These are phyloP conservation scores for Muschampia plurimacula DNA, from an alignment of 2,888 invertebrate genomes.

Conservation along the genomic window DNA sequence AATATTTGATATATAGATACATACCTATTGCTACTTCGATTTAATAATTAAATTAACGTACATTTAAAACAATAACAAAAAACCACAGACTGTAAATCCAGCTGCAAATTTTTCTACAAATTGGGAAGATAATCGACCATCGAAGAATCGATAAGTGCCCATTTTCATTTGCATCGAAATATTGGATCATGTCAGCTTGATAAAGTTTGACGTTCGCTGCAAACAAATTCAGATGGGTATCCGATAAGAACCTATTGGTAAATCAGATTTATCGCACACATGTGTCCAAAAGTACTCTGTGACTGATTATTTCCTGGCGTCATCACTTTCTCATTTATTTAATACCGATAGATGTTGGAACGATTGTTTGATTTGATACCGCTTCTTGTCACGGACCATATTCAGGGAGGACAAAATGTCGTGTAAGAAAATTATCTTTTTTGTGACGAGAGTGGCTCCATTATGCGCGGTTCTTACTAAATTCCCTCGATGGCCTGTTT, in stretches of 20 bases:
- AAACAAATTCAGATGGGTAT: conserved; percentile 47
- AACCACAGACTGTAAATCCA: conserved; percentile 20
- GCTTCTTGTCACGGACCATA: not conserved
- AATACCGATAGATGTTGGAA: not conserved
- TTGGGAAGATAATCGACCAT: conserved; percentile 36
- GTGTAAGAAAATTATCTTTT: too few relatives aligned
- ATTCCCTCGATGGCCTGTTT: too few relatives aligned
- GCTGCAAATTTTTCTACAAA: conserved; percentile 35
- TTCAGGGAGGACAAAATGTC: not conserved
- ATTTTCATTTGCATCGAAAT: conserved; percentile 43
- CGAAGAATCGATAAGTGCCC: conserved; percentile 12
- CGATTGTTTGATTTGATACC: not conserved
- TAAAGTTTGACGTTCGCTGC: conserved; percentile 54
- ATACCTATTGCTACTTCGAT: too few relatives aligned
- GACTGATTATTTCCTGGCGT: conserved; percentile 30
- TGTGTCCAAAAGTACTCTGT: conserved; percentile 1
- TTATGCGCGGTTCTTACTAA: too few relatives aligned
- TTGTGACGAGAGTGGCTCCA: too few relatives aligned
- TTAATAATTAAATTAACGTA: too few relatives aligned
- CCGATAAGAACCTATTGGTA: conserved; percentile 28
- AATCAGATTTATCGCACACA: conserved; percentile 22
- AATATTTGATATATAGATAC: too few relatives aligned
- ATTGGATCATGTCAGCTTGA: conserved; percentile 61
- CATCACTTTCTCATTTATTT: not conserved
- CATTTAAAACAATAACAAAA: not conserved